Base-by-base conservation (phyloP, 2,888 invertebrate species). In the Apodemia zela region DNA sequence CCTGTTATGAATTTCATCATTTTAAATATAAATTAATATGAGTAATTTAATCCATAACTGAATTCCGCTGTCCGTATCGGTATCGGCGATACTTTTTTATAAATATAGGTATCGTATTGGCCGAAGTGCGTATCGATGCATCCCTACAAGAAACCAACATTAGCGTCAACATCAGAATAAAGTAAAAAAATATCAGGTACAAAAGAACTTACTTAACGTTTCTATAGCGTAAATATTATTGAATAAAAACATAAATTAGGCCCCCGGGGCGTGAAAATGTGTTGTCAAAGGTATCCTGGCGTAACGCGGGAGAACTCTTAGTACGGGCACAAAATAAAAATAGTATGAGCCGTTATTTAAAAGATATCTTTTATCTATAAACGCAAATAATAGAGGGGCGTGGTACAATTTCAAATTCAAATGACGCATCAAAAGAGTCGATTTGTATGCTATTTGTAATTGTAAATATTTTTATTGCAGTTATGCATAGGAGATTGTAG, bases 231-330 rank as follows among this genome's bases (percentile, higher is more conserved):
- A 47, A n/a, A 47, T 47, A 17, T 47, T n/a, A 47, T 17, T 47
- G 15, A 51, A 51, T 51, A 21, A 51, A 51, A 51, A 51, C 51
- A 51, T 51, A 51, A 51, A 51, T 21, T 51, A 51, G 10, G 51
- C 21, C 51, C 51, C 51, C 13, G 51, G 51, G 51, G 51, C 51
- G 21, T 51, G 51, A 51, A 21, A 51, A 51, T 51, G 21, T 21
- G 18, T 15, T 51, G 18, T 51, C 51, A 51, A 51, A 51, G 51
- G 51, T 13, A 51, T 45, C 45, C 45, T 45, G 45, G n/a, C 7
- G 45, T n/a, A 45, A 45, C 45, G n/a, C 45, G 45, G 45, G 45
- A n/a, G 45, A 45, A 45, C 45, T 45, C 45, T n/a, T 45, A 45
- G 45, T 45, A n/a, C 45, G 7, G 45, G n/a, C n/a, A 45, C n/a